These are phyloP conservation scores for Sweltsa coloradensis DNA, from an alignment of 1,140 invertebrate genomes.

Conservation along the genomic window DNA sequence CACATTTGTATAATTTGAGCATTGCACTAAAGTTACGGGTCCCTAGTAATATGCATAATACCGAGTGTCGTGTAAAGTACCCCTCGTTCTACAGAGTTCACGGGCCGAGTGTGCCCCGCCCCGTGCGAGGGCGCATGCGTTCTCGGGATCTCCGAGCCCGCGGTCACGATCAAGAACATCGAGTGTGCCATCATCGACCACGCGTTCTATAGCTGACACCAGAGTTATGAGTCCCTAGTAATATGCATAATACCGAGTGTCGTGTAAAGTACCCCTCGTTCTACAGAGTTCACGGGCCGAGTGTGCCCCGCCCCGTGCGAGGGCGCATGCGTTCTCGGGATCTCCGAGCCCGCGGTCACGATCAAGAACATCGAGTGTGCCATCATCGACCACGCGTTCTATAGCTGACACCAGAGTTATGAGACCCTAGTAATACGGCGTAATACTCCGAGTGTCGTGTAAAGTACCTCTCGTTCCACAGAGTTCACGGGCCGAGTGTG, in stretches of 20 bases:
- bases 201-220: too few relatives aligned
- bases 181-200: slow-evolving; percentile 98
- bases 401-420: too few relatives aligned
- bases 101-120: slow-evolving; percentile 94
- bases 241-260: too few relatives aligned
- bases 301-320: slow-evolving; percentile 99
- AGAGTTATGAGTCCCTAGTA: too few relatives aligned
- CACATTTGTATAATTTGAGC: too few relatives aligned
- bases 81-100: slow-evolving; percentile 84
- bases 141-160: slow-evolving; percentile 85
- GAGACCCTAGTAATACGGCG: too few relatives aligned
- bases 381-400: slow-evolving; percentile 98
- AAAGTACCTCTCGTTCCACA: too few relatives aligned
- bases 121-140: slow-evolving; percentile 98
- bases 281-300: slow-evolving; percentile 90
- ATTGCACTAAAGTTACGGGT: too few relatives aligned
- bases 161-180: slow-evolving; percentile 98
- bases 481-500: slow-evolving; percentile 98
- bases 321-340: slow-evolving; percentile 93
- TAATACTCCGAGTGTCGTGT: too few relatives aligned
- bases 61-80: too few relatives aligned
- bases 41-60: too few relatives aligned
- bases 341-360: slow-evolving; percentile 90
- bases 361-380: slow-evolving; percentile 99
- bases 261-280: too few relatives aligned